Percentiles rank a stretch among this genome's conserved stretches.
These are phyloP conservation scores for Corbicula japonica DNA, from an alignment of 2,888 invertebrate species.

Conservation along the genomic window DNA sequence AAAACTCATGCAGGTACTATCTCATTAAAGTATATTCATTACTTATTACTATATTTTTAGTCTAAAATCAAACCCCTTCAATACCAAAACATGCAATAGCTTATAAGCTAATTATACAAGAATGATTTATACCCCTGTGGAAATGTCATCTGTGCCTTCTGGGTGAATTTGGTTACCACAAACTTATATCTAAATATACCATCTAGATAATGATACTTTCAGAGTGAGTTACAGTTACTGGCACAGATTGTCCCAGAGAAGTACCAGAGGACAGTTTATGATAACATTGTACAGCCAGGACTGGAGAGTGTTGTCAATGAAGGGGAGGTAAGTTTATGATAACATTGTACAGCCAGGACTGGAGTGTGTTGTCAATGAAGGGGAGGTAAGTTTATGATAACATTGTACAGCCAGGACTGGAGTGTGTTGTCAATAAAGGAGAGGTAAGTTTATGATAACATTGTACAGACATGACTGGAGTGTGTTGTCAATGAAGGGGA, in stretches of 20 bases:
- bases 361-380: slow-evolving; percentile 94
- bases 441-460: too few relatives aligned
- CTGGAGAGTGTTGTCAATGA: slow-evolving; percentile 94
- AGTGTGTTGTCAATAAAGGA: too few relatives aligned
- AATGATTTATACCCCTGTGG: not conserved
- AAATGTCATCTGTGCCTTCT: not conserved
- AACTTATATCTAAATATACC: not conserved
- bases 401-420: too few relatives aligned
- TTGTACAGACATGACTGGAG: too few relatives aligned
- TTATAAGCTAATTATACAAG: too few relatives aligned
- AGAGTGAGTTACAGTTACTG: slow-evolving; percentile 93
- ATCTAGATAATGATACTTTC: slow-evolving; percentile 50
- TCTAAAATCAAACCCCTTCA: too few relatives aligned
- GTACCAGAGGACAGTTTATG: slow-evolving; percentile 94
- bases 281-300: slow-evolving; percentile 93
- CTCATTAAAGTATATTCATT: too few relatives aligned
- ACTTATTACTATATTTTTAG: too few relatives aligned
- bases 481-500: too few relatives aligned
- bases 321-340: slow-evolving; percentile 95
- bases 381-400: too few relatives aligned
- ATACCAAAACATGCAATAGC: too few relatives aligned
- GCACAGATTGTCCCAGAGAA: slow-evolving; percentile 94
- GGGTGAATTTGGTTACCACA: not conserved
- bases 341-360: slow-evolving; percentile 94
- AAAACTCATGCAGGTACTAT: slow-evolving; percentile 92